Evolutionary conservation across 2,888 invertebrate species (phyloP).

Genomic region (Agriopis aurantiaria): DNA sequence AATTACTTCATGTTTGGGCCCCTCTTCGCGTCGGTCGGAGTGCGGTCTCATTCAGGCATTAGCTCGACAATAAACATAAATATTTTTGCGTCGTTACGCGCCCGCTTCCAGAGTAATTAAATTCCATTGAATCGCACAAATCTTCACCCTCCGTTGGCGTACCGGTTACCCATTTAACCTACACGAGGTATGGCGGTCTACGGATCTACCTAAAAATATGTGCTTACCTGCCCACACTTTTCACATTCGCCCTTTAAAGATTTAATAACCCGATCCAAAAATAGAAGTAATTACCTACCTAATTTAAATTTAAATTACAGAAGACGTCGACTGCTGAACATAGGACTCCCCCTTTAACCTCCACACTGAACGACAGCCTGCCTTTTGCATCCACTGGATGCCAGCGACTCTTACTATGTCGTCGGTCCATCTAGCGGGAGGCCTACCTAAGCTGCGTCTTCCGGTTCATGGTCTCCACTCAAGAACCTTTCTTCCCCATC

Average conservation of each 20-base stretch:
- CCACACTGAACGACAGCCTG: too few relatives aligned
- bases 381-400: too few relatives aligned
- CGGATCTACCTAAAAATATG: constrained; percentile 35
- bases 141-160: constrained; percentile 69
- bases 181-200: constrained; percentile 46
- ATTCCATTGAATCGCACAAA: constrained; percentile 85
- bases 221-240: constrained; percentile 11
- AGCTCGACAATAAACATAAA: constrained; percentile 83
- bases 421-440: too few relatives aligned
- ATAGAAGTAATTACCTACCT: neutral
- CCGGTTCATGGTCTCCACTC: too few relatives aligned
- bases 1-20: constrained; percentile 45
- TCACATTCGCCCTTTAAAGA: neutral
- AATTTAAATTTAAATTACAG: too few relatives aligned
- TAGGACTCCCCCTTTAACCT: too few relatives aligned
- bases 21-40: constrained; percentile 50
- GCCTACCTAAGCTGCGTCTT: too few relatives aligned
- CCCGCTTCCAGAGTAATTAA: constrained; percentile 80
- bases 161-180: constrained; percentile 55
- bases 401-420: too few relatives aligned
- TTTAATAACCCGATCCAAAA: constrained; percentile 6
- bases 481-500: too few relatives aligned
- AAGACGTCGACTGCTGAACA: too few relatives aligned
- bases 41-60: constrained; percentile 79
- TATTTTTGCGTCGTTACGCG: constrained; percentile 83